Evolutionary conservation across 2,888 invertebrate genomes (phyloP).

Genomic region (Trachelus iudaicus): DNA sequence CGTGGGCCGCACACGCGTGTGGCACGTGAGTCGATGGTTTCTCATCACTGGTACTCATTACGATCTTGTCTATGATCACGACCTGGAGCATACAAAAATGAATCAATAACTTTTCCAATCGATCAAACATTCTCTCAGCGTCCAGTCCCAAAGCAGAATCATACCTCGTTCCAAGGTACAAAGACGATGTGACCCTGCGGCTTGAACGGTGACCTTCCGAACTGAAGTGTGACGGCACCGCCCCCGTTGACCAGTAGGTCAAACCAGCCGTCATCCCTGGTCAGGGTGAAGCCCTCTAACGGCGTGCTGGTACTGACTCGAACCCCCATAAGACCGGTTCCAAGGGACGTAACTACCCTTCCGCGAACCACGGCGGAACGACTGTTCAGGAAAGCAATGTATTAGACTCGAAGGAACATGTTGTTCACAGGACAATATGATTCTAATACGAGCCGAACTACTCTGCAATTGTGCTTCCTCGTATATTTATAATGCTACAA

Average conservation of each 20-base stretch:
- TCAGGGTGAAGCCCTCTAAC: slow-evolving; percentile 95
- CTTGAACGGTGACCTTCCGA: slow-evolving; percentile 91
- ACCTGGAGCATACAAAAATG: slow-evolving; percentile 70
- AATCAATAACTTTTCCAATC: not conserved
- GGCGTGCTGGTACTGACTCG: slow-evolving; percentile 94
- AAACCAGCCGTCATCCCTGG: slow-evolving; percentile 94
- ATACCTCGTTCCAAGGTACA: slow-evolving; percentile 95
- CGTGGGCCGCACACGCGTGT: slow-evolving; percentile 87
- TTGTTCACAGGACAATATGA: not conserved
- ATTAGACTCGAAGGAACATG: not conserved
- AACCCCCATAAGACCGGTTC: slow-evolving; percentile 94
- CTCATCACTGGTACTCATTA: slow-evolving; percentile 86
- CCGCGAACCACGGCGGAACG: slow-evolving; percentile 98
- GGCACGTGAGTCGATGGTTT: slow-evolving; percentile 74
- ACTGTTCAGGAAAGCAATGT: slow-evolving; percentile 68
- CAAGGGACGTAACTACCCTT: slow-evolving; percentile 89
- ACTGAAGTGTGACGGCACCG: slow-evolving; percentile 93
- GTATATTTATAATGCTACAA: not conserved
- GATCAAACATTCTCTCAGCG: not conserved
- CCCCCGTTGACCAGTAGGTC: slow-evolving; percentile 99
- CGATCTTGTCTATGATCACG: slow-evolving; percentile 89
- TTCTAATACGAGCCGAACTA: not conserved
- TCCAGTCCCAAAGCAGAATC: slow-evolving; percentile 3
- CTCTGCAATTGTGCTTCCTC: not conserved
- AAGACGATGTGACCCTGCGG: slow-evolving; percentile 88